A percentile compares a stretch with the other conserved stretches of the same genome.
phyloP scores from a whole-genome alignment of 2,797 vertebrate genomes.

The Scyliorhinus canicula region DNA sequence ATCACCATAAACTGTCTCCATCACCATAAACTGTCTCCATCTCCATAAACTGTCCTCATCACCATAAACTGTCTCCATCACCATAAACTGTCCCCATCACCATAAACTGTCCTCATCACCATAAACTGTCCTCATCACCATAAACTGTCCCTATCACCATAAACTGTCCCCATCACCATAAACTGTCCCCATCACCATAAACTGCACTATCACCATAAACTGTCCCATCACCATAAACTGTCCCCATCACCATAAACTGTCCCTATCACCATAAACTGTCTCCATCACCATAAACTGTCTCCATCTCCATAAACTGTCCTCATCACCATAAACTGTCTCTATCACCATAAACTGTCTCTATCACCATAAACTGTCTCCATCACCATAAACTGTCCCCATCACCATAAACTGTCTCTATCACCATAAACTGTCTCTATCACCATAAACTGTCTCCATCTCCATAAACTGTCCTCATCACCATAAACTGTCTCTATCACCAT shows the following conservation, averaged over 20 bases:
- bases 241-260: too few species aligned
- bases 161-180: not conserved
- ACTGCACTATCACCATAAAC: not conserved
- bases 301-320: not conserved
- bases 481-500: not conserved
- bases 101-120: too few species aligned
- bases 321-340: too few species aligned
- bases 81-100: too few species aligned
- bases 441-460: too few species aligned
- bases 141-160: not conserved
- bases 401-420: too few species aligned
- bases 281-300: too few species aligned
- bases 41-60: too few species aligned
- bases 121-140: not conserved
- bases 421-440: not conserved
- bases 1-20: too few species aligned
- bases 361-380: not conserved
- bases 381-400: not conserved
- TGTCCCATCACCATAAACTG: not conserved
- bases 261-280: not conserved
- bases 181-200: too few species aligned
- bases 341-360: too few species aligned
- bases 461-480: too few species aligned
- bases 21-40: not conserved
- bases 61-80: not conserved